Conservation (phyloP, 2,888 invertebrate genomes). For the Serrognathus titanus region DNA sequence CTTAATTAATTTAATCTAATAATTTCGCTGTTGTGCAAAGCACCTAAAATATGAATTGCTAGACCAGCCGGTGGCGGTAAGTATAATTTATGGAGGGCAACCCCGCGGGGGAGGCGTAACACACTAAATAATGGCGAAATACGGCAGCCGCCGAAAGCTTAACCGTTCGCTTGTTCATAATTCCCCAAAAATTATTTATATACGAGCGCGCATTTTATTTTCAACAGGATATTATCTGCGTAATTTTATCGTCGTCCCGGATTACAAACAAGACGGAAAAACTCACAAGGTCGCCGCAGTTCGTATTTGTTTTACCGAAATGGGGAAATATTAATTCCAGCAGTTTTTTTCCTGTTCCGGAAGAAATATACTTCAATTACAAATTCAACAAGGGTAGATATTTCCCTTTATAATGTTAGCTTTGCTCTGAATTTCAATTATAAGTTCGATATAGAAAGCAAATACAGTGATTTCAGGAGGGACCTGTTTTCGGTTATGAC, state of each 20-base stretch:
- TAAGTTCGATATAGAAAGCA: neutral
- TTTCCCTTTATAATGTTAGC: neutral
- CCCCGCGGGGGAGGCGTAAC: conserved; percentile 19
- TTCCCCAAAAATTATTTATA: conserved; percentile 9
- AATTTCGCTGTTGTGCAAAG: conserved; percentile 29
- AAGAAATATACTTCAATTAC: too few relatives aligned
- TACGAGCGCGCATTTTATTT: conserved; percentile 2
- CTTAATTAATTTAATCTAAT: conserved; percentile 31
- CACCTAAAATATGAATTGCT: conserved; percentile 29
- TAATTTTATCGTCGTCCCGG: neutral
- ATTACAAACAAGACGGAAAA: too few relatives aligned
- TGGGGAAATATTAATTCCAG: neutral
- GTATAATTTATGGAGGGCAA: conserved; percentile 23
- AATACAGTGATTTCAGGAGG: neutral
- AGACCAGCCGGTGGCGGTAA: conserved; percentile 26
- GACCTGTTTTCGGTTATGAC: too few relatives aligned
- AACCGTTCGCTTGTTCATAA: neutral
- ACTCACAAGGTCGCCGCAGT: too few relatives aligned
- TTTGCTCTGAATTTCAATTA: neutral
- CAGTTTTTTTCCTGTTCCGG: too few relatives aligned
- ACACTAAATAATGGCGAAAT: conserved; percentile 25
- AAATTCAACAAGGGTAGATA: too few relatives aligned
- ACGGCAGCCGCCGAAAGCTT: conserved; percentile 16
- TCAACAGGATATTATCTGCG: conserved; percentile 6
- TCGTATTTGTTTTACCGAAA: neutral